Conservation (phyloP, 2,888 invertebrate genomes). For the Pecten maximus region DNA sequence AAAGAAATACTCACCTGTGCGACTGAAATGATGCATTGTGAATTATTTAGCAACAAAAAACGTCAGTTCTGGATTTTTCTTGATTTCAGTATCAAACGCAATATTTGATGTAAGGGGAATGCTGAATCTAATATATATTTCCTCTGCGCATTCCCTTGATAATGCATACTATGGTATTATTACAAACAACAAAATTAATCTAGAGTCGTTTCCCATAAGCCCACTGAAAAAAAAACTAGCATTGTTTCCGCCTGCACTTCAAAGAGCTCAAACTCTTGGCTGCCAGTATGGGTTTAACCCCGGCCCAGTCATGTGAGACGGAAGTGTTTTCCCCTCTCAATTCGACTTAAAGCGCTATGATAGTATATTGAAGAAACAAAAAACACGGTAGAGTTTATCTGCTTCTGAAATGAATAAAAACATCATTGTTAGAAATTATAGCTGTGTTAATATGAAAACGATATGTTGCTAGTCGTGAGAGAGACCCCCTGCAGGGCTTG, state of each 20-base stretch:
- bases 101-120: too few relatives aligned
- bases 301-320: background rate
- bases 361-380: background rate
- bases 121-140: too few relatives aligned
- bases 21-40: background rate
- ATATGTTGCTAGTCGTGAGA: background rate
- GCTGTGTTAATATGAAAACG: slow-evolving; percentile 33
- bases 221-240: background rate
- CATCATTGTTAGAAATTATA: slow-evolving; percentile 23
- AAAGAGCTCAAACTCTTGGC: background rate
- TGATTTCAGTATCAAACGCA: too few relatives aligned
- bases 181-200: background rate
- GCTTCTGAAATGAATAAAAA: slow-evolving; percentile 18
- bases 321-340: slow-evolving; percentile 6
- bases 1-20: background rate
- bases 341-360: background rate
- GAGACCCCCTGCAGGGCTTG: slow-evolving; percentile 21
- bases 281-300: background rate
- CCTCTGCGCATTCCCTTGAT: background rate
- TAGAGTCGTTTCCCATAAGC: background rate
- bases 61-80: too few relatives aligned
- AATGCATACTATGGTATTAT: background rate
- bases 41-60: too few relatives aligned
- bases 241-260: background rate
- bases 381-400: background rate